A percentile compares a stretch with the other conserved stretches of the same genome.
phyloP scores from a whole-genome alignment of 2,113 vertebrate genomes.

The Alosa alosa region DNA sequence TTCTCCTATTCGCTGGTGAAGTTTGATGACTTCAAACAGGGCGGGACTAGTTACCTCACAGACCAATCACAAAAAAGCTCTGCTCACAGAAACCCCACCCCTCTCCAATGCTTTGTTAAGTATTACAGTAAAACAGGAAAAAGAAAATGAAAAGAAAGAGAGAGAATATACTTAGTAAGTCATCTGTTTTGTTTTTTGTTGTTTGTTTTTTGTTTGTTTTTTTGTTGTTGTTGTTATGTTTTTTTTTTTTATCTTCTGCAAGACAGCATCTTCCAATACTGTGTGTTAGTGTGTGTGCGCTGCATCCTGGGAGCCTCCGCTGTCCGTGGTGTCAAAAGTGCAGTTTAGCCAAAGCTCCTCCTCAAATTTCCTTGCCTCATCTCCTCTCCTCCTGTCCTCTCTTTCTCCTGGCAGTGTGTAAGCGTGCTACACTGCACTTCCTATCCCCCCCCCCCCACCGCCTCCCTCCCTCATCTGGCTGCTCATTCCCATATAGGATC shows the following conservation, averaged over 20 bases:
- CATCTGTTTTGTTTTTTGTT: constrained; percentile 49
- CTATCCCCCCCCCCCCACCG: constrained; percentile 41
- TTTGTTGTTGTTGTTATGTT: constrained; percentile 44
- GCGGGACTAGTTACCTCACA: constrained; percentile 60
- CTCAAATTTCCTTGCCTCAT: constrained; percentile 35
- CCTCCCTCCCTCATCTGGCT: constrained; percentile 1
- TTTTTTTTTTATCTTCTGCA: background rate
- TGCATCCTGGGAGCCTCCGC: constrained; percentile 68
- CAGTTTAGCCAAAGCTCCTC: constrained; percentile 63
- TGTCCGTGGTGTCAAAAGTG: constrained; percentile 76
- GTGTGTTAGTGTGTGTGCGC: constrained; percentile 70
- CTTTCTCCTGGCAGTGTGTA: constrained; percentile 61
- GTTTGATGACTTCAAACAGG: constrained; percentile 55
- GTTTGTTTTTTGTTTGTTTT: constrained; percentile 37
- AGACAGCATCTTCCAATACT: constrained; percentile 69
- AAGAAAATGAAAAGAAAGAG: constrained; percentile 38
- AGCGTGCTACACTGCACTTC: constrained; percentile 60
- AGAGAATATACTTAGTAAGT: constrained; percentile 55
- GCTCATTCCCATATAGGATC: background rate
- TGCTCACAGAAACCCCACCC: constrained; percentile 38
- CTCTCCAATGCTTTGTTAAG: constrained; percentile 56
- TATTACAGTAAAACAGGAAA: constrained; percentile 67
- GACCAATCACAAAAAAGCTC: constrained; percentile 44
- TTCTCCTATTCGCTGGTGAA: constrained; percentile 68
- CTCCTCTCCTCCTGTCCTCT: constrained; percentile 36